Base-by-base conservation (phyloP, 2,888 invertebrate species). In the Mimas tiliae region DNA sequence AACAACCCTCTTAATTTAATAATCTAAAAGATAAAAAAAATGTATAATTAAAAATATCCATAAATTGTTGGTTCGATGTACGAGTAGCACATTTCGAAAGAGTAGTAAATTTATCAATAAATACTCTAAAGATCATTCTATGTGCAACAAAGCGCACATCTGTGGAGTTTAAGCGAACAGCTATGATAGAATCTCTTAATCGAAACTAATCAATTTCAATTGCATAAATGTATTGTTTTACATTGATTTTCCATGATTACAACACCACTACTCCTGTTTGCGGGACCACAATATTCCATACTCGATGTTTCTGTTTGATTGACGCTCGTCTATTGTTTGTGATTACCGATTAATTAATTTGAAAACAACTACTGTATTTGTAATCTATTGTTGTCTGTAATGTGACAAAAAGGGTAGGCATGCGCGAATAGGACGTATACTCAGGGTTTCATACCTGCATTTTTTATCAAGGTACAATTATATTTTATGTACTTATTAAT, bases 161-260 rank as follows among this genome's bases (percentile, higher is more conserved):
- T 53, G 42, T 34, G 65, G 67, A 65, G 74, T 75, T 81, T 81
- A 82, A 80, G 79, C 76, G 74, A 78, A 74, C 76, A 77, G 75
- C 81, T 82, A 84, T 85, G 86, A 83, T 82, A 85, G 84, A 85
- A 78, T 73, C 78, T 77, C 74, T 74, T 80, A 58, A 58, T 42
- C 58, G 73, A 84, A 84, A 86, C 87, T 87, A 87, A 87, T 87
- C 84, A 84, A 86, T 86, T 88, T 83, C 87, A 88, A 87, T 88
- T 87, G 85, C 80, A 83, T 80, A 73, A 50, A 63, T 50, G 51
- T 51, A 19, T 58, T 19, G 58, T 16, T 38, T 16, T 42, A 19
- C 55, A 38, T 58, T 27, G 62, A 66, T 53, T 52, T n/a, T 42
- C 34, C 66, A 47, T 48, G 62, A 70, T 69, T 65, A 70, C 65